phyloP scores from a whole-genome alignment of 2,113 vertebrate genomes.

The Zosterops borbonicus region DNA sequence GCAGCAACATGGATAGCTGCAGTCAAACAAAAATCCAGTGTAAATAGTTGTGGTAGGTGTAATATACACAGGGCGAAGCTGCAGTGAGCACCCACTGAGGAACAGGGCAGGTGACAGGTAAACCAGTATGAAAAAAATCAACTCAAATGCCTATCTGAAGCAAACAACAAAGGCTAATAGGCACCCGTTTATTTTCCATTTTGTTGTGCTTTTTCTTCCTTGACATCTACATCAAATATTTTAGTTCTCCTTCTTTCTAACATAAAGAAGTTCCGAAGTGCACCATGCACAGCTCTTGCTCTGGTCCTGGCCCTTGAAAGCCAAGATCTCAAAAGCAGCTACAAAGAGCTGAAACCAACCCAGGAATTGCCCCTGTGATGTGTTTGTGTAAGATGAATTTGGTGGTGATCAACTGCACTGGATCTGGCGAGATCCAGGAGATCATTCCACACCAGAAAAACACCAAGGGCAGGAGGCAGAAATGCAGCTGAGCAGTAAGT shows the following conservation, averaged over 20 bases:
- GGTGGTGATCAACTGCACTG: not conserved
- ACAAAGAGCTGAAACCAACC: not conserved
- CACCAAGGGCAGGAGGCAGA: fast-evolving
- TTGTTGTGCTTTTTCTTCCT: not conserved
- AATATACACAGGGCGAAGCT: not conserved
- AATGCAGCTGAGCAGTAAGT: not conserved
- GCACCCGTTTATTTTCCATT: not conserved
- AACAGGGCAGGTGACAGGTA: not conserved
- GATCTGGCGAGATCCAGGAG: not conserved
- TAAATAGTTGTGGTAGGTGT: not conserved
- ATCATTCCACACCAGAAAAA: not conserved
- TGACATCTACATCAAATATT: not conserved
- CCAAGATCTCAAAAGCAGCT: not conserved
- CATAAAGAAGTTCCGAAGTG: not conserved
- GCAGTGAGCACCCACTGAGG: not conserved
- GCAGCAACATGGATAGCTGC: not conserved
- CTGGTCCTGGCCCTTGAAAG: not conserved
- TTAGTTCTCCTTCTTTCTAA: not conserved
- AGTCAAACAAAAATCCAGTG: not conserved
- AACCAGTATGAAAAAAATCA: not conserved
- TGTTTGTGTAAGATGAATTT: fast-evolving
- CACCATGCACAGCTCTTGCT: not conserved
- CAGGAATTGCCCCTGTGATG: not conserved
- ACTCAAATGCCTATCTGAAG: not conserved
- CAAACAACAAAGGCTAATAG: not conserved